phyloP scores from a whole-genome alignment of 2,797 vertebrate genomes.

The Cossypha polioptera region DNA sequence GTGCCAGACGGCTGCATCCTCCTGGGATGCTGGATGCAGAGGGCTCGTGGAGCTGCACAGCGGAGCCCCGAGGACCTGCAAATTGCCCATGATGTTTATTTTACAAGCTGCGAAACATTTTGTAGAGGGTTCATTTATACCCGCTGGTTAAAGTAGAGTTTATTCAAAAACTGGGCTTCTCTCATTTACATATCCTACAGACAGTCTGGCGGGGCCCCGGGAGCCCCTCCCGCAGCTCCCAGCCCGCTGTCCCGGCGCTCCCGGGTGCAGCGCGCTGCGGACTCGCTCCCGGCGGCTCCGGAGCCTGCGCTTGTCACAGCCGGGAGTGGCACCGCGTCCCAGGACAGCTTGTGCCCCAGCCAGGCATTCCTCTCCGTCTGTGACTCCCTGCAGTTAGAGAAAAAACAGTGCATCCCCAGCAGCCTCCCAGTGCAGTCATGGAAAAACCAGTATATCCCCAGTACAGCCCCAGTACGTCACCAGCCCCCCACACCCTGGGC shows the following conservation, averaged over 20 bases:
- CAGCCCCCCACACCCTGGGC: accelerated
- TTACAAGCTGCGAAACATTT: slow-evolving; percentile 11
- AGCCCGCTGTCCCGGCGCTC: slow-evolving; percentile 61
- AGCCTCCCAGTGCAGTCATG: background rate
- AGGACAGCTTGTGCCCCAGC: slow-evolving; percentile 71
- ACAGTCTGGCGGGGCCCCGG: background rate
- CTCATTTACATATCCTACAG: slow-evolving; percentile 32
- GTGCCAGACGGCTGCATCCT: background rate
- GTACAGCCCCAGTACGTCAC: background rate
- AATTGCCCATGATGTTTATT: slow-evolving; percentile 21
- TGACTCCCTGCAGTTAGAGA: slow-evolving; percentile 63
- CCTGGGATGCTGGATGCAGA: background rate
- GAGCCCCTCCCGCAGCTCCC: background rate
- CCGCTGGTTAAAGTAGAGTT: background rate
- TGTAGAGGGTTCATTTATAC: background rate
- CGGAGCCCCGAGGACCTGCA: background rate
- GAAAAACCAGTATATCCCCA: background rate
- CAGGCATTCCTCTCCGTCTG: slow-evolving; percentile 64
- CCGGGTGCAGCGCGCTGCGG: slow-evolving; percentile 29
- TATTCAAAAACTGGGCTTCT: background rate
- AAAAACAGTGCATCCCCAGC: background rate
- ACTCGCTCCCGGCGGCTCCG: slow-evolving; percentile 63
- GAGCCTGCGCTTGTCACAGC: slow-evolving; percentile 69
- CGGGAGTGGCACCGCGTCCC: slow-evolving; percentile 69
- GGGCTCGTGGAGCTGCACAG: background rate